Evolutionary conservation across 2,797 vertebrate species (phyloP), one percentile per base, ranked within the genome.

Genomic region (Acipenser oxyrinchus): DNA sequence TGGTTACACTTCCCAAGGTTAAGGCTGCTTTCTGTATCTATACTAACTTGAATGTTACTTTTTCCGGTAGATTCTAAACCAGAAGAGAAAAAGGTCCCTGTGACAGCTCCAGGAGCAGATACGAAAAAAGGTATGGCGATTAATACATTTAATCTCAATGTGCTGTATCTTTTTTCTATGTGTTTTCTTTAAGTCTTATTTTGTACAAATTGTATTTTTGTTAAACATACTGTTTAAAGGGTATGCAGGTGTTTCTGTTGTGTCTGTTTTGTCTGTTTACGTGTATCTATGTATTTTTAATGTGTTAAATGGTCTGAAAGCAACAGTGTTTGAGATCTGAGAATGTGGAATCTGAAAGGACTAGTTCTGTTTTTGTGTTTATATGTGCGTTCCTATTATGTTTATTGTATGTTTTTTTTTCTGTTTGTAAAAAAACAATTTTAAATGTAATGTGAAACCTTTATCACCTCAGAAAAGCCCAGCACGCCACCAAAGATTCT

Each of bases 81-180:
- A 91, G 89, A 87, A 85, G 83, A 81, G 79, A 81, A 82, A 76
- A 91, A 88, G 63, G 89, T 83, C 71, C 94, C 95, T 0, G 90
- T 97, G 69, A 82, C 91, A 64, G 70, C 86, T 64, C 96, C 96
- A 2, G 94, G 93, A 72, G 87, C 93, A 72, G 93, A 91, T 72
- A 93, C 93, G 89, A 98, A 90, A 89, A 73, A 96, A 95, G 96
- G 96, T 98, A 94, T 73, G 82, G 75, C 71, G 69, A 70, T 66
- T 3, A 55, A 55, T 55, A 37, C 37, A 37, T 37, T 37, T 37
- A 37, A 37, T 37, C 37, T 37, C 37, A 37, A 37, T 37, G 37
- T 37, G 5, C 37, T 37, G 5, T 37, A 5, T 5, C 37, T 37
- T 37, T 18, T 37, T 37, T 53, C 37, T 37, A 5, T 37, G 37